Percentiles rank a stretch among this genome's conserved stretches.
These are phyloP conservation scores for Myoxocephalus aenaeus DNA, from an alignment of 2,797 vertebrate species.

Conservation along the genomic window DNA sequence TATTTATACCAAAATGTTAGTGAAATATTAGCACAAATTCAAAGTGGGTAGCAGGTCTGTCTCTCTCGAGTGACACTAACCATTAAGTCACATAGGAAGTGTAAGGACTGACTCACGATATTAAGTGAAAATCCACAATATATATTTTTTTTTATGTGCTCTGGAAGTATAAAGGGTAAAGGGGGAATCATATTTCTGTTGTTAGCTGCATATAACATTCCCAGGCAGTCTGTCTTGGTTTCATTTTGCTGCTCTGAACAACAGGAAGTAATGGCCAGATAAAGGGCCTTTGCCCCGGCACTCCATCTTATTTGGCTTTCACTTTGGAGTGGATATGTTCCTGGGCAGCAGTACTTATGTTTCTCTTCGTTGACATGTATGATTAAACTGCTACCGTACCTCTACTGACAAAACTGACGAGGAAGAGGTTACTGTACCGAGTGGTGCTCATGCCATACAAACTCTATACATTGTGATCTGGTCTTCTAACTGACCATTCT, in stretches of 20 bases:
- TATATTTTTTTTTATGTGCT: not conserved
- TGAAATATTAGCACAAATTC: not conserved
- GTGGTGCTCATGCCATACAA: not conserved
- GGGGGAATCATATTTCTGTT: constrained; percentile 10
- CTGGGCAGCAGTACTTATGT: constrained; percentile 34
- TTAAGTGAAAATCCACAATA: constrained; percentile 8
- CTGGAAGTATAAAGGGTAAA: constrained; percentile 17
- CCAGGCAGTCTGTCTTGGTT: constrained; percentile 44
- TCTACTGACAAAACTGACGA: constrained; percentile 31
- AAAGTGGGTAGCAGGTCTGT: not conserved
- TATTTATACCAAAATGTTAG: not conserved
- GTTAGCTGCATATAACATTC: constrained; percentile 17
- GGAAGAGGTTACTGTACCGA: constrained; percentile 14
- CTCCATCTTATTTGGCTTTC: constrained; percentile 51
- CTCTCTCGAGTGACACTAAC: not conserved
- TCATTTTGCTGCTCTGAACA: constrained; percentile 52
- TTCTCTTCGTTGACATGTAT: constrained; percentile 51
- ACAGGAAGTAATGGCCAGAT: constrained; percentile 56
- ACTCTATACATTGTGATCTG: not conserved
- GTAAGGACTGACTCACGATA: not conserved
- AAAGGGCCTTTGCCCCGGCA: constrained; percentile 36
- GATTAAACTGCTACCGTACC: constrained; percentile 45
- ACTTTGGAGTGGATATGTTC: constrained; percentile 50
- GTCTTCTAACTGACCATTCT: not conserved
- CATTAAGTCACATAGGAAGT: not conserved